These are phyloP conservation scores for Paragorgia papillata DNA, from an alignment of 92 coral and sea anemone species.

Conservation along the genomic window DNA sequence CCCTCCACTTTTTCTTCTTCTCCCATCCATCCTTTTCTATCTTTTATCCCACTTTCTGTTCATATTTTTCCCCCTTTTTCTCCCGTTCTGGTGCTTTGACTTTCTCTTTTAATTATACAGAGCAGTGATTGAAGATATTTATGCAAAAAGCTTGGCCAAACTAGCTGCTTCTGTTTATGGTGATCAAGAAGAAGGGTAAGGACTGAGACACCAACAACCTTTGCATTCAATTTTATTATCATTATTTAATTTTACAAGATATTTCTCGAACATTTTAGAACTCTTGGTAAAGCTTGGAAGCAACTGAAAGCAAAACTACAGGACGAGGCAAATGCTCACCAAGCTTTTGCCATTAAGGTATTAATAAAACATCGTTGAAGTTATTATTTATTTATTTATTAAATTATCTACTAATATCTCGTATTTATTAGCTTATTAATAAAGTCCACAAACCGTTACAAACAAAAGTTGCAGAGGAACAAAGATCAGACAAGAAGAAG, in stretches of 20 bases:
- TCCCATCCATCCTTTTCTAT: background rate
- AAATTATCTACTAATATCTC: background rate
- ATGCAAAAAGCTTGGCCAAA: slow-evolving; percentile 45
- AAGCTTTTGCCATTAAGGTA: slow-evolving; percentile 33
- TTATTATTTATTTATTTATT: background rate
- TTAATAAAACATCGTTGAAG: too few species aligned
- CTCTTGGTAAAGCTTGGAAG: slow-evolving; percentile 42
- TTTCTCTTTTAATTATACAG: background rate
- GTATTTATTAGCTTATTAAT: background rate
- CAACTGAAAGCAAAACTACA: slow-evolving; percentile 39
- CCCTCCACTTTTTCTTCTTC: background rate
- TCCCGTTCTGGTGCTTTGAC: background rate
- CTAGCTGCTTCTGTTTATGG: slow-evolving; percentile 30
- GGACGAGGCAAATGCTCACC: slow-evolving; percentile 41
- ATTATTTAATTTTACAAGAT: background rate
- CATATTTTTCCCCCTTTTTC: background rate
- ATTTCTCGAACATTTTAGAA: background rate
- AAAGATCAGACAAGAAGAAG: slow-evolving; percentile 32
- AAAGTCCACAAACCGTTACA: slow-evolving; percentile 39
- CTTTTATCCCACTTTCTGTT: background rate
- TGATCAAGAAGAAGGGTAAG: slow-evolving; percentile 43
- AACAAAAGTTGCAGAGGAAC: slow-evolving; percentile 35
- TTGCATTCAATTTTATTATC: background rate
- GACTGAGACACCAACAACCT: background rate
- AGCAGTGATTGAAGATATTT: slow-evolving; percentile 37